Evolutionary conservation across 2,888 invertebrate genomes (phyloP).

Genomic region (Capitulum mitella): DNA sequence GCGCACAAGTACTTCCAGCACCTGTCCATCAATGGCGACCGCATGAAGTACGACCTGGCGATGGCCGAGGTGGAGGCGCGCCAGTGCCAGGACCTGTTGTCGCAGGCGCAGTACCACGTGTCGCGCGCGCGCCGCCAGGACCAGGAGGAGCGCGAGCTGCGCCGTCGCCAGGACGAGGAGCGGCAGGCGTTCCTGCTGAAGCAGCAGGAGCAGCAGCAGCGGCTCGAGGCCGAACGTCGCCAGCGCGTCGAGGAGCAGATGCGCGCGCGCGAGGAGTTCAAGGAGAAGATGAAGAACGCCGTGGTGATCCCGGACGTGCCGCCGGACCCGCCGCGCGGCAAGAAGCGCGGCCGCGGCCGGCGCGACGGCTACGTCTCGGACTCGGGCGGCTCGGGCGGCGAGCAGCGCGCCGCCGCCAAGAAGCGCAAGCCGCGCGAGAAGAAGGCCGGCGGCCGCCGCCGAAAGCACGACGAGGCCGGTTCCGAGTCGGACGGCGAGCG

Average conservation of each 20-base stretch:
- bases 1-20: slow-evolving; percentile 86
- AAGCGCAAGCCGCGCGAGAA: slow-evolving; percentile 33
- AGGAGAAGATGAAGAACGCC: slow-evolving; percentile 90
- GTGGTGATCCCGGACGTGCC: slow-evolving; percentile 79
- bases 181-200: slow-evolving; percentile 68
- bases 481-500: slow-evolving; percentile 37
- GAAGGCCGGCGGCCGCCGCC: slow-evolving; percentile 41
- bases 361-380: slow-evolving; percentile 56
- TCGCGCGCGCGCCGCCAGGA: slow-evolving; percentile 81
- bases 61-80: slow-evolving; percentile 77
- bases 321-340: slow-evolving; percentile 50
- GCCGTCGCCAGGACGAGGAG: slow-evolving; percentile 85
- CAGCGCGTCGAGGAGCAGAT: slow-evolving; percentile 47
- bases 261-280: slow-evolving; percentile 84
- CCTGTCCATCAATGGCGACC: slow-evolving; percentile 66
- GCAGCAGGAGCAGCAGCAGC: slow-evolving; percentile 65
- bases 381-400: slow-evolving; percentile 60
- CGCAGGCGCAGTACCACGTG: slow-evolving; percentile 88
- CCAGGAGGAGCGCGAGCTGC: slow-evolving; percentile 79
- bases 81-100: slow-evolving; percentile 89
- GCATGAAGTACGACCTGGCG: slow-evolving; percentile 65
- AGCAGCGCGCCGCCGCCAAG: slow-evolving; percentile 24
- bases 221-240: slow-evolving; percentile 73
- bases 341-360: slow-evolving; percentile 51
- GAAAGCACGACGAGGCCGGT: slow-evolving; percentile 42